A percentile compares a stretch with the other conserved stretches of the same genome.
Evolutionary conservation across 2,797 vertebrate genomes (phyloP).

Genomic region (Mycteria americana): DNA sequence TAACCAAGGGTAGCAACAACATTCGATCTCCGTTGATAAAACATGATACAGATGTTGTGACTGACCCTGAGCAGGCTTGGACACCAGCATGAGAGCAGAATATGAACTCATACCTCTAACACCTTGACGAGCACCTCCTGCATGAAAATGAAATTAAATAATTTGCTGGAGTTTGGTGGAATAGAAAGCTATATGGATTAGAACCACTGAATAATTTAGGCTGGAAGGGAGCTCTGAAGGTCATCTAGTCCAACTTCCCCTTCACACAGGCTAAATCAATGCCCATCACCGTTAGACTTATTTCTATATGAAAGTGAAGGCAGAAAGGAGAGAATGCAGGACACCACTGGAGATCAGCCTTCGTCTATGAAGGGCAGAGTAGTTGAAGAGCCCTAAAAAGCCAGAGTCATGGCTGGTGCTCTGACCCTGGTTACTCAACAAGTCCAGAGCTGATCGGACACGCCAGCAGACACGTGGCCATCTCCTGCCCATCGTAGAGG

Average conservation of each 20-base stretch:
- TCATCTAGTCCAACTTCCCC: background rate
- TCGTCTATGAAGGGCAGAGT: background rate
- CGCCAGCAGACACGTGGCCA: rapidly evolving
- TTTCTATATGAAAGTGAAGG: background rate
- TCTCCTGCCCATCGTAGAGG: background rate
- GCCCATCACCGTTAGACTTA: background rate
- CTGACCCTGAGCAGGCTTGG: background rate
- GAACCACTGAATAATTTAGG: background rate
- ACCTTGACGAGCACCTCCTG: background rate
- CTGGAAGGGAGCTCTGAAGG: background rate
- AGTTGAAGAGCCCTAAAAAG: background rate
- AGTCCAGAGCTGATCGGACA: background rate
- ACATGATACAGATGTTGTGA: background rate
- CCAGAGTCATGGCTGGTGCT: background rate
- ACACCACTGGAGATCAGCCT: background rate
- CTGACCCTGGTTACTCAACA: background rate
- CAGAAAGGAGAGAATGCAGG: background rate
- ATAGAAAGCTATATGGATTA: background rate
- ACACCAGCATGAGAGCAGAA: background rate
- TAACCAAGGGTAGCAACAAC: background rate
- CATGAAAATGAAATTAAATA: background rate
- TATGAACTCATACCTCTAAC: background rate
- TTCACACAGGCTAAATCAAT: background rate
- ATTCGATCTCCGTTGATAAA: background rate
- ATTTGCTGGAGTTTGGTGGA: background rate